phyloP scores from a whole-genome alignment of 2,888 invertebrate genomes.

The Alviniconcha strummeri region DNA sequence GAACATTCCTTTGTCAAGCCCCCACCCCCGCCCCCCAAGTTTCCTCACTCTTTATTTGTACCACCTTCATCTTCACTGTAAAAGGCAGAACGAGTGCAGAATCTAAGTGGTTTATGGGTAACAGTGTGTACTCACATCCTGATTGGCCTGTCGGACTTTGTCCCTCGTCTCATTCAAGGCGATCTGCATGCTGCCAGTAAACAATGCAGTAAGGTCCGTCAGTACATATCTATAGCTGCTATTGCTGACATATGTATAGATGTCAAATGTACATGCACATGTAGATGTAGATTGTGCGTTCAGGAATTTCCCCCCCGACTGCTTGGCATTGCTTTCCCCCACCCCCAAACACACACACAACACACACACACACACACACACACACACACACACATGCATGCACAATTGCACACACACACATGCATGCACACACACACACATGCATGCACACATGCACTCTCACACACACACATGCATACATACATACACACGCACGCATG shows the following conservation, averaged over 20 bases:
- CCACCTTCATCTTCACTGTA: too few species aligned
- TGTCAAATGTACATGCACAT: neutral
- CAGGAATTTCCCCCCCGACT: neutral
- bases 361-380: conserved; percentile 1
- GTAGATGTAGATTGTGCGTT: neutral
- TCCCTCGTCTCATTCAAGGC: conserved; percentile 72
- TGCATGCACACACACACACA: neutral
- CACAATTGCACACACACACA: neutral
- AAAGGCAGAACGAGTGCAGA: too few species aligned
- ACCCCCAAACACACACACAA: conserved; percentile 5
- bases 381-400: neutral
- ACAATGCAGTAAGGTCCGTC: conserved; percentile 18
- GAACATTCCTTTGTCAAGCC: too few species aligned
- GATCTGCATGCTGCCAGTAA: conserved; percentile 68
- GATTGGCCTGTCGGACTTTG: conserved; percentile 69
- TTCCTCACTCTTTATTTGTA: too few species aligned
- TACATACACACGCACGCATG: neutral
- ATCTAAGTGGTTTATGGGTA: too few species aligned
- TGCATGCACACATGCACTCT: neutral
- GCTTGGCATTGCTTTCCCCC: too few species aligned
- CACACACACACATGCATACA: neutral
- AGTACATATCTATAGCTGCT: too few species aligned
- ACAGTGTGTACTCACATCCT: conserved; percentile 59
- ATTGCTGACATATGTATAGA: too few species aligned
- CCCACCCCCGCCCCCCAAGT: too few species aligned